Evolutionary conservation across 2,113 vertebrate genomes (phyloP), one percentile per base, ranked within the genome.

Genomic region (Ptychochromis oligacanthus): DNA sequence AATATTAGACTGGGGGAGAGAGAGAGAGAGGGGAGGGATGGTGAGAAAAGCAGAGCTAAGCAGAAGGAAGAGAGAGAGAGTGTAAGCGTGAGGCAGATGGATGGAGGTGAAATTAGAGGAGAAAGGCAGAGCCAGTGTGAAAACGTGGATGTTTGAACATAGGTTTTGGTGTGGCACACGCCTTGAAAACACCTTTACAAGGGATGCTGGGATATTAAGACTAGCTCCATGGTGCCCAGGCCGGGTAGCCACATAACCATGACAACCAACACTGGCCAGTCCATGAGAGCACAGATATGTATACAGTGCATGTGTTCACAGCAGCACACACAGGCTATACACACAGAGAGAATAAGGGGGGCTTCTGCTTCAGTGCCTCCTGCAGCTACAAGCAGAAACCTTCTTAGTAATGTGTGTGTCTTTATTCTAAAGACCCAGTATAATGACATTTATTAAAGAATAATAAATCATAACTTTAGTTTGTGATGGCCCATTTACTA

Each of bases 191-290:
- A 84, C 64, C 54, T 89, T 85, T 82, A 15, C 36, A n/a, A 75
- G 26, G 76, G 56, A 91, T 93, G 87, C 86, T 91, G 91, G 88
- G 76, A 89, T 77, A 56, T 74, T n/a, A 70, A 46, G 43, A 36
- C 43, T 70, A 83, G 62, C 57, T 87, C 93, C 90, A 86, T 90
- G 87, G 92, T 81, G 86, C 93, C 83, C 15, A 46, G n/a, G 26
- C 75, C 46, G 57, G 49, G 82, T 82, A 64, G 75, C 83, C 80
- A 90, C 80, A 89, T 88, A 79, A 89, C 94, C 94, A 96, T 95
- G 95, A 91, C 93, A 92, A 94, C 94, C 81, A 80, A 79, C 8
- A 6, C 57, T 54, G 74, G 79, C 77, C 81, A 84, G 93, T 92
- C 83, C 85, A 26, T 38, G 28, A 0, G 57, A 59, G 58, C 72